Evolutionary conservation across 2,797 vertebrate genomes (phyloP).

Genomic region (Calcarius lapponicus): DNA sequence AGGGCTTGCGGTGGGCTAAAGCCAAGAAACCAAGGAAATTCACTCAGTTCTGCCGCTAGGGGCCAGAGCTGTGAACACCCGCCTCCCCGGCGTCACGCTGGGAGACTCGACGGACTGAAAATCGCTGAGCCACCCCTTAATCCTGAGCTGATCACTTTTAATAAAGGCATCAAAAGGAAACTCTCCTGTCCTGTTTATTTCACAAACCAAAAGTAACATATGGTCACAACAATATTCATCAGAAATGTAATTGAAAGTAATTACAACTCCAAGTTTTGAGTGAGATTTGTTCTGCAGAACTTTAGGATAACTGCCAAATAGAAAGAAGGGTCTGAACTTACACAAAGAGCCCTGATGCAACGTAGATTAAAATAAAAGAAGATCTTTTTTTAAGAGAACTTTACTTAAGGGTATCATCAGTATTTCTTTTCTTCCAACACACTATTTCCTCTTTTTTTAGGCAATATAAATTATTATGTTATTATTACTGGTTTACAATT

Average conservation of each 20-base stretch:
- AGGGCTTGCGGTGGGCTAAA: too few relatives aligned
- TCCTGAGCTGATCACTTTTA: too few relatives aligned
- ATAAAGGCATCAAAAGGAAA: too few relatives aligned
- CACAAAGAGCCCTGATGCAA: background rate
- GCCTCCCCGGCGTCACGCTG: too few relatives aligned
- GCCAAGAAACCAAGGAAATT: too few relatives aligned
- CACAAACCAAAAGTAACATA: background rate
- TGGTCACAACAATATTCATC: rapidly evolving
- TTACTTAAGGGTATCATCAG: background rate
- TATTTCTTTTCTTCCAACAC: background rate
- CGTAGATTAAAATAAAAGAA: background rate
- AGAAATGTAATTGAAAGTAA: background rate
- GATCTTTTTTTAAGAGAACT: background rate
- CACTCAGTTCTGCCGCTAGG: too few relatives aligned
- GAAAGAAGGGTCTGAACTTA: background rate
- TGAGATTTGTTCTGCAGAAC: background rate
- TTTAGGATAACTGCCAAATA: background rate
- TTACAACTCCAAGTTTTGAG: background rate
- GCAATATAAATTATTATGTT: background rate
- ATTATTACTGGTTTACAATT: background rate
- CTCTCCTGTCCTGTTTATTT: too few relatives aligned
- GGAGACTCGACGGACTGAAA: too few relatives aligned
- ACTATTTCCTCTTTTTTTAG: background rate
- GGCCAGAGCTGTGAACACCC: too few relatives aligned
- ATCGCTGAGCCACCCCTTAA: too few relatives aligned